These are phyloP conservation scores for Dascyllus trimaculatus DNA, from an alignment of 2,113 vertebrate genomes.

Conservation along the genomic window DNA sequence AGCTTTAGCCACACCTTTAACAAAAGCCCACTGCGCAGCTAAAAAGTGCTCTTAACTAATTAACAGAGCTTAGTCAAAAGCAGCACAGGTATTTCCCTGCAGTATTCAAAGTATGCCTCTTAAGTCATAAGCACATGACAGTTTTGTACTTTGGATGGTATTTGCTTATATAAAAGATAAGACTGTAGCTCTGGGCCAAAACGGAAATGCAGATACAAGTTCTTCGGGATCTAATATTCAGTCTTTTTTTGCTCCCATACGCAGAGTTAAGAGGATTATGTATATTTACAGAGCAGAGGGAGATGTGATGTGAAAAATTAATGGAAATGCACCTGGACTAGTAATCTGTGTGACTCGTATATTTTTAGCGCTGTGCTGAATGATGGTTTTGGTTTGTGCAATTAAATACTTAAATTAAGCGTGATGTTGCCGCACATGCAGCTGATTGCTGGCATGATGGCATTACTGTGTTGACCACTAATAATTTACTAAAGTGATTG, in stretches of 20 bases:
- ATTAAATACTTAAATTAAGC: neutral
- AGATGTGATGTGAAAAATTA: slow-evolving; percentile 37
- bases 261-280: slow-evolving; percentile 39
- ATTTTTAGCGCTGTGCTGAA: slow-evolving; percentile 14
- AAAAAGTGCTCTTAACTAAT: slow-evolving; percentile 41
- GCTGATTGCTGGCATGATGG: slow-evolving; percentile 33
- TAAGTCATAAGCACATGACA: slow-evolving; percentile 38
- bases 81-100: slow-evolving; percentile 46
- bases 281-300: slow-evolving; percentile 29
- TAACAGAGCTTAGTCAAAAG: slow-evolving; percentile 51
- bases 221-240: slow-evolving; percentile 1
- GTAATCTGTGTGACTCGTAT: slow-evolving; percentile 8
- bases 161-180: slow-evolving; percentile 61
- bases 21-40: slow-evolving; percentile 21
- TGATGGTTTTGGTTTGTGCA: slow-evolving; percentile 7
- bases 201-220: slow-evolving; percentile 38
- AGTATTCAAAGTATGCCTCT: slow-evolving; percentile 53
- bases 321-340: slow-evolving; percentile 31
- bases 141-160: slow-evolving; percentile 49
- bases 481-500: slow-evolving; percentile 35
- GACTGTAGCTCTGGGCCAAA: slow-evolving; percentile 14
- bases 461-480: slow-evolving; percentile 2
- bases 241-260: slow-evolving; percentile 29
- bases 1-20: slow-evolving; percentile 18
- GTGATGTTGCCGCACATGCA: neutral